Evolutionary conservation across 2,888 invertebrate species (phyloP).

Genomic region (Neoaliturus tenellus): DNA sequence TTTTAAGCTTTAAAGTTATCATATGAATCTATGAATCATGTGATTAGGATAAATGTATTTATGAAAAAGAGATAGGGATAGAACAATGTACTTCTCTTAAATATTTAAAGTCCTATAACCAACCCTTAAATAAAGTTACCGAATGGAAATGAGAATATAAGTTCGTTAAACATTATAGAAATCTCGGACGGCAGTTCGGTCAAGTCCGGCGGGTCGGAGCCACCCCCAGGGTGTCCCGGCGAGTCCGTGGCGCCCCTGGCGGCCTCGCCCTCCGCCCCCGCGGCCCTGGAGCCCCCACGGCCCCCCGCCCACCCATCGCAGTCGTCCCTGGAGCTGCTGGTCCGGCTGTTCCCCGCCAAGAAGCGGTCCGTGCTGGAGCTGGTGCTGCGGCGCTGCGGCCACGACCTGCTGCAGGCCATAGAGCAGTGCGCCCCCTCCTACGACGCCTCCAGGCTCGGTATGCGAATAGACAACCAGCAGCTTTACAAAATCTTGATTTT

Average conservation of each 20-base stretch:
- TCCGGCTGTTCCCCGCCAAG: conserved; percentile 92
- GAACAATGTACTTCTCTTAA: too few species aligned
- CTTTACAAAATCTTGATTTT: too few species aligned
- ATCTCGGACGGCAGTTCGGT: conserved; percentile 38
- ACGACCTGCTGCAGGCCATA: conserved; percentile 92
- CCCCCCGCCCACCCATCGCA: conserved; percentile 71
- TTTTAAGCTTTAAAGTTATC: too few species aligned
- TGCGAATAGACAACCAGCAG: background rate
- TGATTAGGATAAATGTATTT: too few species aligned
- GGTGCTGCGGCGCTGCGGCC: conserved; percentile 92
- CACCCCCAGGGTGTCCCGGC: background rate
- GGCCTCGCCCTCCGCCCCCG: conserved; percentile 55
- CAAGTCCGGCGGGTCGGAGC: conserved; percentile 30
- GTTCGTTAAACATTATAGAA: too few species aligned
- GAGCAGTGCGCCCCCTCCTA: conserved; percentile 81
- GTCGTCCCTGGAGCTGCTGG: conserved; percentile 84
- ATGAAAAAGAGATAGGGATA: too few species aligned
- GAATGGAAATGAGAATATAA: too few species aligned
- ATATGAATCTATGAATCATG: too few species aligned
- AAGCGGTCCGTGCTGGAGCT: conserved; percentile 92
- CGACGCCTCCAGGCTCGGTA: background rate
- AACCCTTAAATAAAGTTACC: too few species aligned
- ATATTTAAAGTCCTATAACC: too few species aligned
- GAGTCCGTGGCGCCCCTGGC: conserved; percentile 28
- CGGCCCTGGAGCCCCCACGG: conserved; percentile 39